Base-by-base conservation (phyloP, 2,888 invertebrate genomes). In the Aromia moschata region DNA sequence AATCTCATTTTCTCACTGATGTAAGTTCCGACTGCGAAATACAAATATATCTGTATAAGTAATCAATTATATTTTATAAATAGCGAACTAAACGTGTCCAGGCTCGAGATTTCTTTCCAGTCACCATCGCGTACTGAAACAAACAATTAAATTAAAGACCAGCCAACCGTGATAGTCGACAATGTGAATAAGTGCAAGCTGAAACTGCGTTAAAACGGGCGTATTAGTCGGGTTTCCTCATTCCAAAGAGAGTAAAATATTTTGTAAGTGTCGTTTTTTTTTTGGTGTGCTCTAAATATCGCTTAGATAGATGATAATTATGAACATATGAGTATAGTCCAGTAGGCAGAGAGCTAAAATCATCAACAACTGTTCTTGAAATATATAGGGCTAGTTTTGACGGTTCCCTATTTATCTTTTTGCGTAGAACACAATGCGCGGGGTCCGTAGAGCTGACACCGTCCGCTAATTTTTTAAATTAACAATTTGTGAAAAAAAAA, bases 141-240 rank as follows among this genome's bases (percentile, higher is more conserved):
- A 5, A 7, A 7, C 7, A 25, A n/a, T 43, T n/a, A n/a, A 43
- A 43, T 12, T 11, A 25, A 14, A 37, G 12, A 2, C 43, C 9
- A 43, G 10, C 43, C 20, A 43, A 43, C 7, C 43, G 43, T 43
- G 43, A n/a, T 18, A 43, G 20, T 18, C 11, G 20, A 43, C 20
- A 43, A 17, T 18, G 20, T 7, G 7, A 25, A 25, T 40, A 16
- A 40, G 40, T 40, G 15, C 40, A 2, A 40, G 16, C 9, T 40
- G 16, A 15, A 40, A 15, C 16, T 15, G 15, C 16, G 17, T 40
- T 40, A 40, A 15, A 9, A 9, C 40, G n/a, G 16, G 15, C 10
- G 15, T 14, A 15, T 16, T 3, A 1, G 9, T 15, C 10, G 16
- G 14, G 16, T 40, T 15, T 40, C 16, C 37, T 15, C 16, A 15